These are phyloP conservation scores for Clarias gariepinus DNA, from an alignment of 2,113 vertebrate genomes.

Conservation along the genomic window DNA sequence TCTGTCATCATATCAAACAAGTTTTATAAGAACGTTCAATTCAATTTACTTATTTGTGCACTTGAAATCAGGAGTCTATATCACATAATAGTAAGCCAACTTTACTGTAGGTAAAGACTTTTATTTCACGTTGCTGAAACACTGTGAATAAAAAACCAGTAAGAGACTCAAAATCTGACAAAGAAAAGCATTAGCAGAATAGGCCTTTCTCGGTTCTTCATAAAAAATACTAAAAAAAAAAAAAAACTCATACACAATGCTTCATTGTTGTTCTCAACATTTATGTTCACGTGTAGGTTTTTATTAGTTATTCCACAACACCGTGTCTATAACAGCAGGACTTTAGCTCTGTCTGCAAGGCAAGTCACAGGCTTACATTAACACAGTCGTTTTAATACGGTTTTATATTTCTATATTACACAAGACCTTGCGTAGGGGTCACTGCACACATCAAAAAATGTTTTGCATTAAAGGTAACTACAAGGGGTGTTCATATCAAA, in stretches of 20 bases:
- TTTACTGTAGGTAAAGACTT: not conserved
- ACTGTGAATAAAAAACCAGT: not conserved
- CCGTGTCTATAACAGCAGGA: not conserved
- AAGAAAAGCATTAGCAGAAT: not conserved
- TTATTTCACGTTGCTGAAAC: not conserved
- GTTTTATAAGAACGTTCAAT: constrained; percentile 85
- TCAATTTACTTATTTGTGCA: constrained; percentile 3
- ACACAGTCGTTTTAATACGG: not conserved
- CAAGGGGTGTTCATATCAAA: too few relatives aligned
- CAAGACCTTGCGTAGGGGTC: not conserved
- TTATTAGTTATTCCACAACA: not conserved
- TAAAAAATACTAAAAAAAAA: too few relatives aligned
- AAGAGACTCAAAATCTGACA: not conserved
- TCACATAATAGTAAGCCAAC: not conserved
- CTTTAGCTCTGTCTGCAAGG: not conserved
- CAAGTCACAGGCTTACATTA: not conserved
- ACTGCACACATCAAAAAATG: not conserved
- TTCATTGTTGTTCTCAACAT: not conserved
- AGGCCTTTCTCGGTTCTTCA: not conserved
- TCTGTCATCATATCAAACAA: constrained; percentile 89
- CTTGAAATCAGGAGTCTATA: not conserved
- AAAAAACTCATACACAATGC: not conserved
- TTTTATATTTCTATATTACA: not conserved
- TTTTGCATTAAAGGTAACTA: not conserved
- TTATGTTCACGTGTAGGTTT: not conserved